Base-by-base conservation (phyloP, 1,140 invertebrate genomes). In the Pentalonia nigronervosa region DNA sequence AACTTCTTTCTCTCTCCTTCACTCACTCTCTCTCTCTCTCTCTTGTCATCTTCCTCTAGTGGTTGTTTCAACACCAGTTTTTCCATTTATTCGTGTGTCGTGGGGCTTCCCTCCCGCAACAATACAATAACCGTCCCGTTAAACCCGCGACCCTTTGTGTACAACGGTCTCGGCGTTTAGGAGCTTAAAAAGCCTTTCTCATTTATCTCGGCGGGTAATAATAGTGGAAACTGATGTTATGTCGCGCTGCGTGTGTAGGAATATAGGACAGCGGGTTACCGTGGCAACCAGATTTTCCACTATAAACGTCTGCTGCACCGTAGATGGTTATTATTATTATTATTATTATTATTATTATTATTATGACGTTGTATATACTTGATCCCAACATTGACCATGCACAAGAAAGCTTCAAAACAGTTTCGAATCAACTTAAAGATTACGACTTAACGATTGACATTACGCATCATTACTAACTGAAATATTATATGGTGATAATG, bases 151-250 rank as follows among this genome's bases (percentile, higher is more conserved):
- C 76, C 91, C 47, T 92, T 93, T 53, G 76, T 83, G 53, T 30
- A 45, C 91, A 34, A n/a, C 47, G 48, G 48, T 84, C 91, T 34
- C 11, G 25, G 81, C 48, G 76, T 93, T 93, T 93, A 93, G 81
- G 23, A 93, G 81, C 50, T 86, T 93, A 93, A 93, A 93, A 93
- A 93, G 91, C 91, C 91, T 86, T 93, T 93, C 91, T 93, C 91
- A 86, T 93, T 93, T 84, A 93, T 93, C 91, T 93, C 91, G 81
- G 48, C 81, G 91, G 91, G 91, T 93, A 93, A 92, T 92, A 92
- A 93, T 93, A 86, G 76, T 93, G 91, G 34, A 93, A 93, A 93
- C 91, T 86, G 91, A 84, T 93, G 91, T 93, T 56, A 84, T 93
- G 91, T 93, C 91, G 34, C 91, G 50, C 91, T 56, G 91, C 48